These are phyloP conservation scores for Cuculus canorus DNA, from an alignment of 2,797 vertebrate species.

Conservation along the genomic window DNA sequence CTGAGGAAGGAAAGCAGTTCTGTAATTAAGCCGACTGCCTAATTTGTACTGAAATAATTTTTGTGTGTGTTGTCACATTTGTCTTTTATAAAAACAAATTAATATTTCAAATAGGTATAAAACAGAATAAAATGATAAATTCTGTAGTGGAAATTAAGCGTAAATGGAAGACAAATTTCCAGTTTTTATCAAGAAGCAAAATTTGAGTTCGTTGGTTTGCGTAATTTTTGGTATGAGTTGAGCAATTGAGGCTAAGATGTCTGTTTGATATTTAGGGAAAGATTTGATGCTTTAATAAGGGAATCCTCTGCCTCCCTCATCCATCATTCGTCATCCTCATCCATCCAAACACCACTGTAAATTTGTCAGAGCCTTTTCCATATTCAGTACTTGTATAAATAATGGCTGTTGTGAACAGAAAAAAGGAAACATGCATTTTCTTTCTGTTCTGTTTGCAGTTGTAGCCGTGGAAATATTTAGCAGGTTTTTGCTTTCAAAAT, in stretches of 20 bases:
- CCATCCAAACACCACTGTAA: constrained; percentile 77
- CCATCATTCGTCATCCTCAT: constrained; percentile 77
- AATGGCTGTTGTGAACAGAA: constrained; percentile 65
- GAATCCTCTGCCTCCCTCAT: constrained; percentile 78
- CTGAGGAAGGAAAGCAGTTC: background rate
- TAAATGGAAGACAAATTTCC: constrained; percentile 18
- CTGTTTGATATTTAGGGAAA: constrained; percentile 73
- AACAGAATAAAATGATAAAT: background rate
- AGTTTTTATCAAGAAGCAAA: constrained; percentile 33
- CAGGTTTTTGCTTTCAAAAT: constrained; percentile 34
- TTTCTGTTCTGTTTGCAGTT: constrained; percentile 43
- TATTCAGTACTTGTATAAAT: constrained; percentile 78
- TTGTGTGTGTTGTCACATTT: constrained; percentile 1
- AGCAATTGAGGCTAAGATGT: constrained; percentile 40
- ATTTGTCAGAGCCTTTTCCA: constrained; percentile 80
- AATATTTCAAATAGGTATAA: constrained; percentile 23
- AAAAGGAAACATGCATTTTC: constrained; percentile 57
- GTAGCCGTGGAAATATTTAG: constrained; percentile 6
- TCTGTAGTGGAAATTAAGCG: constrained; percentile 37
- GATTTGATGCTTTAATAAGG: constrained; percentile 81
- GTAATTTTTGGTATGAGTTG: constrained; percentile 40
- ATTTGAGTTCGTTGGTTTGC: constrained; percentile 3
- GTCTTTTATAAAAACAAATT: background rate
- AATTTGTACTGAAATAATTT: background rate
- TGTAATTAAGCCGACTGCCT: background rate